Evolutionary conservation across 2,113 vertebrate genomes (phyloP).

Genomic region (Lycaon pictus): DNA sequence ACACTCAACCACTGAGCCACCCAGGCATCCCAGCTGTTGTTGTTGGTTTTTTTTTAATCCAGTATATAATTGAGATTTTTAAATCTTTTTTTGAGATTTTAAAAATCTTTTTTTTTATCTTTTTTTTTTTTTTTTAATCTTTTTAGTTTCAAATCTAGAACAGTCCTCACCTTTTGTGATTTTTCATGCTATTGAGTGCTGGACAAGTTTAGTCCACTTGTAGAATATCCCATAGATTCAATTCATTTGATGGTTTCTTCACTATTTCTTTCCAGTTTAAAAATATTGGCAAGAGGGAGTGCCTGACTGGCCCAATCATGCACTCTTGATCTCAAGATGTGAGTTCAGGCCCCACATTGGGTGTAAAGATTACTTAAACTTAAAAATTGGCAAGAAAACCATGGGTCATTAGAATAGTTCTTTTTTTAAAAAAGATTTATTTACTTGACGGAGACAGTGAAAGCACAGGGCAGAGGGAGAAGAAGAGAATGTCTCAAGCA

Average conservation of each 20-base stretch:
- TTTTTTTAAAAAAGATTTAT: background rate
- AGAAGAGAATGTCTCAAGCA: background rate
- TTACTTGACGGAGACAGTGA: background rate
- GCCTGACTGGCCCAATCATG: background rate
- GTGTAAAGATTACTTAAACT: background rate
- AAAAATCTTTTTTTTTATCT: too few relatives aligned
- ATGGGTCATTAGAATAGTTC: background rate
- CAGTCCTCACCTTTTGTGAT: background rate
- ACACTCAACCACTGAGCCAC: too few relatives aligned
- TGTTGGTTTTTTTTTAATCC: background rate
- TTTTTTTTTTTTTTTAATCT: background rate
- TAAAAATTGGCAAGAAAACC: background rate
- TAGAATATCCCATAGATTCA: background rate
- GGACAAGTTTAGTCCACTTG: background rate
- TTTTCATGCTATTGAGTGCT: background rate
- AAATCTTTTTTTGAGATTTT: background rate
- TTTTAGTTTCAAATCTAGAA: background rate
- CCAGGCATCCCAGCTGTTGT: background rate
- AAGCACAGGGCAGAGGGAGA: background rate
- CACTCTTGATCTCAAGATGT: background rate
- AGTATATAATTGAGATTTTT: background rate
- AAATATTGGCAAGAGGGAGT: background rate
- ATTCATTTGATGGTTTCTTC: background rate
- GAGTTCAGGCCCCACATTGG: background rate
- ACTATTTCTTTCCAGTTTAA: background rate